Percentiles rank a stretch among this genome's conserved stretches.
phyloP scores from a whole-genome alignment of 2,888 invertebrate species.

The Alitta virens region DNA sequence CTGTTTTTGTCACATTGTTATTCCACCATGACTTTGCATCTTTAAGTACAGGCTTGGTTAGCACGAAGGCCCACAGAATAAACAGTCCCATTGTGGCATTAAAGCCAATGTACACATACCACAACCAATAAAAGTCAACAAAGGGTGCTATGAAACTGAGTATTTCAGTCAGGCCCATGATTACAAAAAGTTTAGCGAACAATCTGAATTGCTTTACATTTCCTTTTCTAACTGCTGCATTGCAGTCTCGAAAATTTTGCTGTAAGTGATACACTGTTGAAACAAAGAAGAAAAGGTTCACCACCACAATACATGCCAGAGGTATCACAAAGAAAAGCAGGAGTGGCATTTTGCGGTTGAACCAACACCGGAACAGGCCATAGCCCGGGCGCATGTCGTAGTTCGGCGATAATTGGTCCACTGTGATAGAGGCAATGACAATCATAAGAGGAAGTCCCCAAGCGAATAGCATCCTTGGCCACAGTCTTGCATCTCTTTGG shows the following conservation, averaged over 20 bases:
- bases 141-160: not conserved
- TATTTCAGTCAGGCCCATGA: not conserved
- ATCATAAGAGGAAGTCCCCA: no score
- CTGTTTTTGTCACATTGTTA: no score
- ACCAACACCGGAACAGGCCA: not conserved
- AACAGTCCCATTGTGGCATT: not conserved
- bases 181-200: not conserved
- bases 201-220: not conserved
- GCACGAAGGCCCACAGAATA: not conserved
- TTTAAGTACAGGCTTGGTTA: no score
- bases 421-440: no score
- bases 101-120: not conserved
- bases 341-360: not conserved
- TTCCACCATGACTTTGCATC: no score
- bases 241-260: not conserved
- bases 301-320: not conserved
- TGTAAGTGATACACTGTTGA: not conserved
- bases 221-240: not conserved
- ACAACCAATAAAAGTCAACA: not conserved
- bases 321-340: not conserved
- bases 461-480: no score
- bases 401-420: no score
- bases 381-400: no score
- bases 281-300: not conserved
- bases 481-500: no score